A percentile compares a stretch with the other conserved stretches of the same genome.
These are phyloP conservation scores for Prionchulus punctatus DNA, from an alignment of 2,888 invertebrate genomes.

Conservation along the genomic window DNA sequence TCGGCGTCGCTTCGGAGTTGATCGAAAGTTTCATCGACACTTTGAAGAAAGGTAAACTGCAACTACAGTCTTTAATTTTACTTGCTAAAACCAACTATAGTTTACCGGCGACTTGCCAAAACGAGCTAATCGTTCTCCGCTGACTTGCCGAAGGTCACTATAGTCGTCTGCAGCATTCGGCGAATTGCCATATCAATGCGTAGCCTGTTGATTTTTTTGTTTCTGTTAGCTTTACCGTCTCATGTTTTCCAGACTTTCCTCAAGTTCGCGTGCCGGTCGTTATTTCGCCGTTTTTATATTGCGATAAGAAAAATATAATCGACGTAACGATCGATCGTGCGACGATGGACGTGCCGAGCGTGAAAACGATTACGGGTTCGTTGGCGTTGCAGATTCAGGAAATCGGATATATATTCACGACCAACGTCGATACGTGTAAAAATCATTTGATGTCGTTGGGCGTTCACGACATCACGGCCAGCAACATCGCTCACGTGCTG, in stretches of 20 bases:
- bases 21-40: slow-evolving; percentile 63
- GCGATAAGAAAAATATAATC: slow-evolving; percentile 39
- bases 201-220: background rate
- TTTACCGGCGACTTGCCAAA: too few species aligned
- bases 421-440: slow-evolving; percentile 69
- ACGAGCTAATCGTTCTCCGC: too few species aligned
- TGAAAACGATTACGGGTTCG: slow-evolving; percentile 29
- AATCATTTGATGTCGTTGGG: slow-evolving; percentile 63
- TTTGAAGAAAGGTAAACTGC: slow-evolving; percentile 45
- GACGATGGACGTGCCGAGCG: slow-evolving; percentile 33
- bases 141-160: too few species aligned
- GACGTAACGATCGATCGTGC: slow-evolving; percentile 32
- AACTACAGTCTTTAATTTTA: background rate
- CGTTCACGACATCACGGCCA: slow-evolving; percentile 56
- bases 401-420: slow-evolving; percentile 74
- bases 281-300: slow-evolving; percentile 68
- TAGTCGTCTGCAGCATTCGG: too few species aligned
- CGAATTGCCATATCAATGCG: too few species aligned
- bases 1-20: slow-evolving; percentile 50
- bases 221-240: background rate
- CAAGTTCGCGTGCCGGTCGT: slow-evolving; percentile 72
- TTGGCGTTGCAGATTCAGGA: slow-evolving; percentile 72
- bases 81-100: too few species aligned
- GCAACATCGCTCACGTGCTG: slow-evolving; percentile 65
- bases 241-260: slow-evolving; percentile 52